phyloP scores from a whole-genome alignment of 2,113 vertebrate genomes.

The Haemorhous mexicanus region DNA sequence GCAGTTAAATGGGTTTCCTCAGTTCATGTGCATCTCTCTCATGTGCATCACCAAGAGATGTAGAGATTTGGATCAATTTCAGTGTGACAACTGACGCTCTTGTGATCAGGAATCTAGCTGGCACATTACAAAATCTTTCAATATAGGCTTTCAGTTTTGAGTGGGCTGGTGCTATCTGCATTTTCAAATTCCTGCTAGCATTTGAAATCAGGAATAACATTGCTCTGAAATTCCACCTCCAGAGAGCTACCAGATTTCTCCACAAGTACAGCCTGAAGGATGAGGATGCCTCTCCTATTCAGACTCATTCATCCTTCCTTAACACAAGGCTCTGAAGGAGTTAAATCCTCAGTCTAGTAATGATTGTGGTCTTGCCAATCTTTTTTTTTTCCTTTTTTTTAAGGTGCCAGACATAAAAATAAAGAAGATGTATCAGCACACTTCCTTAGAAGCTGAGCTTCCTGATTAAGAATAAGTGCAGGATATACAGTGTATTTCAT shows the following conservation, averaged over 20 bases:
- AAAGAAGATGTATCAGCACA: constrained; percentile 10
- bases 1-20: neutral
- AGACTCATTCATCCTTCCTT: neutral
- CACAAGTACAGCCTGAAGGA: neutral
- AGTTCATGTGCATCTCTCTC: neutral
- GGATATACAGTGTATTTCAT: neutral
- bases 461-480: constrained; percentile 44
- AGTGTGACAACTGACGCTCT: neutral
- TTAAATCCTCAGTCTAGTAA: constrained; percentile 2
- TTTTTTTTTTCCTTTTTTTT: neutral
- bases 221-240: neutral
- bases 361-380: neutral
- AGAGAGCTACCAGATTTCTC: neutral
- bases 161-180: neutral
- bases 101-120: neutral
- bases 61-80: neutral
- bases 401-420: constrained; percentile 32
- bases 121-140: neutral
- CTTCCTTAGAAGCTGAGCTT: constrained; percentile 4
- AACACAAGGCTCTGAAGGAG: neutral
- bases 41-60: neutral
- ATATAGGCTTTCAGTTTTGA: neutral
- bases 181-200: neutral
- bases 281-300: neutral
- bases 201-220: neutral